A percentile compares a stretch with the other conserved stretches of the same genome.
Evolutionary conservation across 2,113 vertebrate genomes (phyloP).

Genomic region (Anoplopoma fimbria): DNA sequence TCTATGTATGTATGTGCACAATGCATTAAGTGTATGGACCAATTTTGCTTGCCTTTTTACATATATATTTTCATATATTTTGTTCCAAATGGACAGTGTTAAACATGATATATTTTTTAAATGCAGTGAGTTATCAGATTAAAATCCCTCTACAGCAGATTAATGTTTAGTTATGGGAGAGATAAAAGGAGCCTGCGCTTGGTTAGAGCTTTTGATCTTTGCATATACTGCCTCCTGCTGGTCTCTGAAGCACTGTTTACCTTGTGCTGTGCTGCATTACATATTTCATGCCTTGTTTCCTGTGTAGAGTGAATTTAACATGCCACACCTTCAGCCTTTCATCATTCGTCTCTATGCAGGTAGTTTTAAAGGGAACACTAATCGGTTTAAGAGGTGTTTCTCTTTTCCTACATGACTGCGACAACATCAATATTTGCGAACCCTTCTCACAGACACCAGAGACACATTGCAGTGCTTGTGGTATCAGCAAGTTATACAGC

Average conservation of each 20-base stretch:
- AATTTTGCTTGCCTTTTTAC: not conserved
- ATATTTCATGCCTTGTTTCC: conserved; percentile 26
- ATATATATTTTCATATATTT: not conserved
- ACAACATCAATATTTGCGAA: conserved; percentile 36
- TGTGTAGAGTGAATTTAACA: conserved; percentile 7
- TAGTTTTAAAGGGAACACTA: conserved; percentile 8
- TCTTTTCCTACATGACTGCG: not conserved
- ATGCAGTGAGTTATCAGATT: not conserved
- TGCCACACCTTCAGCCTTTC: conserved; percentile 8
- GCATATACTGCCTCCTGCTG: conserved; percentile 74
- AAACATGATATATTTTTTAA: not conserved
- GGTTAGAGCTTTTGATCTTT: conserved; percentile 18
- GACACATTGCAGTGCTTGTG: conserved; percentile 31
- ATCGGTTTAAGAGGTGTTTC: conserved; percentile 8
- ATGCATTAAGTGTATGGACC: not conserved
- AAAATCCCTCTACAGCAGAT: not conserved
- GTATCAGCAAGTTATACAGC: conserved; percentile 22
- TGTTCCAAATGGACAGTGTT: not conserved
- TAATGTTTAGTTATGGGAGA: not conserved
- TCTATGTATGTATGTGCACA: not conserved
- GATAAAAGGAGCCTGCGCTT: not conserved
- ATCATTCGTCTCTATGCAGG: not conserved
- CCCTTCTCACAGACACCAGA: conserved; percentile 15
- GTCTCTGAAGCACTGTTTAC: conserved; percentile 7
- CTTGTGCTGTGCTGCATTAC: conserved; percentile 4